Base-by-base conservation (phyloP, 2,113 vertebrate species). In the Cinclus cinclus region DNA sequence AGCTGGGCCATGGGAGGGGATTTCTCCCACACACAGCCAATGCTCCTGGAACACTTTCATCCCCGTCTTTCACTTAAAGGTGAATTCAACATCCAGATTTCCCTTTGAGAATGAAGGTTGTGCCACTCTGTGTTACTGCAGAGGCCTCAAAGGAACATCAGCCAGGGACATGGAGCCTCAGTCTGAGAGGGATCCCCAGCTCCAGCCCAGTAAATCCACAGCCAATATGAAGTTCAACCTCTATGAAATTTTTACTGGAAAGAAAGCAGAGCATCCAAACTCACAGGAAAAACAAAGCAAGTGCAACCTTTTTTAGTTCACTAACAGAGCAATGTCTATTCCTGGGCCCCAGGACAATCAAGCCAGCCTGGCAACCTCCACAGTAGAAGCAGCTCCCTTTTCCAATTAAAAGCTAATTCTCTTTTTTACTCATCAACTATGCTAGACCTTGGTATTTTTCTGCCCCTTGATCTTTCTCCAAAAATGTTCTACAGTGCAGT, bases 381-480 rank as follows among this genome's bases (percentile, higher is more conserved):
- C 67, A n/a, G 7, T 23, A 55, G 60, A n/a, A 92, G 19, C 2
- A 76, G n/a, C 31, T 56, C 22, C 13, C 8, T 76, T 93, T 95
- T 50, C 83, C 62, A 78, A 50, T 94, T 90, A 90, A 88, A 94
- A 94, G 22, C 53, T 74, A 86, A 95, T 93, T 92, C 50, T 47
- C 62, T 75, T 87, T 87, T 78, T 69, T 37, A 31, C 28, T 83
- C 81, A 70, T 94, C 84, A 94, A 8, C 62, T 56, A 7, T 37
- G 13, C 35, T 55, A 58, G 63, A 65, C 31, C 52, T 50, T 35
- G 11, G 35, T 76, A 81, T 81, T 92, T 79, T 89, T 70, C 82
- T 92, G 87, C 52, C 74, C 91, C 49, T 92, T 60, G 21, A 2
- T 92, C 91, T 83, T 80, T 53, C 76, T 68, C 87, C 76, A 68